A percentile compares a stretch with the other conserved stretches of the same genome.
Evolutionary conservation across 2,113 vertebrate species (phyloP).

Genomic region (Chaetodon trifascialis): DNA sequence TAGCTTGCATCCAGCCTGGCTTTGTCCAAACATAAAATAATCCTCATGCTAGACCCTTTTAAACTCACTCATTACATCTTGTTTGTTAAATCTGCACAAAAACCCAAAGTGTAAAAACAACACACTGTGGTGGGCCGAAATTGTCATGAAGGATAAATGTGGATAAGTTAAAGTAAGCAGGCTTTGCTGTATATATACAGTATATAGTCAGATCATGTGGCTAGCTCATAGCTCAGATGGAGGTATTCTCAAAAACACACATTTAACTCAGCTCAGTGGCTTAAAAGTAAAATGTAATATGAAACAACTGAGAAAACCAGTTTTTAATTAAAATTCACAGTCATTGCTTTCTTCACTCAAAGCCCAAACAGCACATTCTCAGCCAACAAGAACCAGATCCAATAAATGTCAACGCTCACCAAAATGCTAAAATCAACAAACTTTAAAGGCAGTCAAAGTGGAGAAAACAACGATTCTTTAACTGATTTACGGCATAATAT

Average conservation of each 20-base stretch:
- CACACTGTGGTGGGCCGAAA: background rate
- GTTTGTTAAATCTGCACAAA: background rate
- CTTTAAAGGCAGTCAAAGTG: background rate
- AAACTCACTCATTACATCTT: background rate
- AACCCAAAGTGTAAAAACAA: background rate
- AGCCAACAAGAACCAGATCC: constrained; percentile 21
- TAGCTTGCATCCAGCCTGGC: background rate
- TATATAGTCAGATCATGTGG: too few relatives aligned
- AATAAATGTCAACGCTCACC: background rate
- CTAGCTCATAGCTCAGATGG: too few relatives aligned
- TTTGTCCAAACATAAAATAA: constrained; percentile 2
- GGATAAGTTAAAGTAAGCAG: too few relatives aligned
- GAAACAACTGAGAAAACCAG: constrained; percentile 1
- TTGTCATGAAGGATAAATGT: too few relatives aligned
- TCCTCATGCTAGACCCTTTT: background rate
- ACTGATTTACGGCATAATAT: constrained; percentile 18
- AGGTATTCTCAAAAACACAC: constrained; percentile 11
- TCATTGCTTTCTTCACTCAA: constrained; percentile 5
- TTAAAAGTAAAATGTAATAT: constrained; percentile 3
- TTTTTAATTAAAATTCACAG: constrained; percentile 15
- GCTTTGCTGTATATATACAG: too few relatives aligned
- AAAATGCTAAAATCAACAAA: background rate
- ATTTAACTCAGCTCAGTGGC: constrained; percentile 1
- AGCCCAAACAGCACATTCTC: constrained; percentile 11
- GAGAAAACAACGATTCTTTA: background rate